Conservation (phyloP, 2,113 vertebrate genomes). For the Silurus meridionalis region DNA sequence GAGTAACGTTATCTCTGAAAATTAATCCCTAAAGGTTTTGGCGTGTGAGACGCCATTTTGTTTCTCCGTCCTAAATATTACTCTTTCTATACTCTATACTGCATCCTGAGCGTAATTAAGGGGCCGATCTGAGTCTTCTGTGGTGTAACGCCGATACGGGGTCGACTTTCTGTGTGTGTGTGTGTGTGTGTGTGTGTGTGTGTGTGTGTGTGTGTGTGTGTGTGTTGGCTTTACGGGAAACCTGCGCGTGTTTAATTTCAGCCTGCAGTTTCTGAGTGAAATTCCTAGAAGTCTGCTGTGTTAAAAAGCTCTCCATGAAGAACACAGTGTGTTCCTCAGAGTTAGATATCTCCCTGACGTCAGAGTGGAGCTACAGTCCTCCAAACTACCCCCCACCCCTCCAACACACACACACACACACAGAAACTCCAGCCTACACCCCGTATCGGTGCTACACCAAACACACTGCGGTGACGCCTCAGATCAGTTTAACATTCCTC, state of each 20-base stretch:
- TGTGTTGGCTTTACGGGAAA: too few relatives aligned
- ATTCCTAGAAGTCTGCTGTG: not conserved
- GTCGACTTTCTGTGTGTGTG: too few relatives aligned
- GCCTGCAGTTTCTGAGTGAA: not conserved
- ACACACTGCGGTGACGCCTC: too few relatives aligned
- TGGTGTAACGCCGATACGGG: not conserved
- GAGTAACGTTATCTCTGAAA: too few relatives aligned
- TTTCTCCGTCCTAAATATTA: too few relatives aligned
- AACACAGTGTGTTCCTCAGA: not conserved
- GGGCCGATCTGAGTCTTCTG: not conserved
- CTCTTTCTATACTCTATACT: too few relatives aligned
- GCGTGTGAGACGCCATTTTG: too few relatives aligned
- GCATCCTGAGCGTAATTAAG: too few relatives aligned
- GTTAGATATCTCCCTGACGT: not conserved
- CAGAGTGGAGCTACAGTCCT: not conserved
- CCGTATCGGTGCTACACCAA: not conserved
- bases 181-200: too few relatives aligned
- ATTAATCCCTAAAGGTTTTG: too few relatives aligned
- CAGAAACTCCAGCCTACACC: not conserved
- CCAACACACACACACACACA: too few relatives aligned
- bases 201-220: not conserved
- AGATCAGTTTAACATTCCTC: too few relatives aligned
- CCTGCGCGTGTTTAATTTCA: not conserved
- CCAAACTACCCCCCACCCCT: not conserved
- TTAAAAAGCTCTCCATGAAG: not conserved